A percentile compares a stretch with the other conserved stretches of the same genome.
Conservation (phyloP, 1,140 invertebrate genomes). For the Hyposmocoma kahamanoa region DNA sequence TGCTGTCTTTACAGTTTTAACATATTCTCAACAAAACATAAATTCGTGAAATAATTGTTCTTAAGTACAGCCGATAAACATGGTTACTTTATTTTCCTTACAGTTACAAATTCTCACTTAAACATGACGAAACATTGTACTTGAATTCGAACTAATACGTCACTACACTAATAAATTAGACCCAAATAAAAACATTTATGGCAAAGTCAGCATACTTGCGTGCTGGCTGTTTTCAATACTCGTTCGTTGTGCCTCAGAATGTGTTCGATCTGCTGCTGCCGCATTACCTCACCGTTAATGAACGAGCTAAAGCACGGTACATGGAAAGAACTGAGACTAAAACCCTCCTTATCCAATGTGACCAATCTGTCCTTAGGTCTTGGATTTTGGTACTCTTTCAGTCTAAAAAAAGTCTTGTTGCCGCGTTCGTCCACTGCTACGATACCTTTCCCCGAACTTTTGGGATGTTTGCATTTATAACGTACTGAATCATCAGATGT, state of each 20-base stretch:
- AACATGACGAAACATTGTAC: conserved; percentile 43
- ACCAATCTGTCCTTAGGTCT: conserved; percentile 38
- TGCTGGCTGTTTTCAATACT: neutral
- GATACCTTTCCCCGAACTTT: conserved; percentile 49
- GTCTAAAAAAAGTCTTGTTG: conserved; percentile 48
- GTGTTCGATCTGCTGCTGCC: conserved; percentile 29
- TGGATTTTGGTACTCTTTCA: conserved; percentile 32
- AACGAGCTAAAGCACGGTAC: conserved; percentile 59
- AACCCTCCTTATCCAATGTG: conserved; percentile 33
- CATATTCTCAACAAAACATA: neutral
- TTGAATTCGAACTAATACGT: conserved; percentile 24
- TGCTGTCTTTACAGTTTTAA: neutral
- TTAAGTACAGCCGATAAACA: neutral
- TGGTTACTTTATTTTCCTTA: conserved; percentile 7
- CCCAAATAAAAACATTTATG: neutral
- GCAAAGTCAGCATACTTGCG: too few species aligned
- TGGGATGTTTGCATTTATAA: conserved; percentile 39
- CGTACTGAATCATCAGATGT: too few species aligned
- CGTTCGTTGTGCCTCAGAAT: neutral
- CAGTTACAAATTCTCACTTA: conserved; percentile 51
- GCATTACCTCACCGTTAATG: conserved; percentile 43
- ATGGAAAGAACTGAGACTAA: conserved; percentile 57
- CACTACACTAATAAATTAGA: conserved; percentile 17
- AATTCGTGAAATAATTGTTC: neutral
- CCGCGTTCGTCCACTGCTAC: conserved; percentile 40